Evolutionary conservation across 2,113 vertebrate genomes (phyloP), one percentile per base, ranked within the genome.

Genomic region (Hemicordylus capensis): DNA sequence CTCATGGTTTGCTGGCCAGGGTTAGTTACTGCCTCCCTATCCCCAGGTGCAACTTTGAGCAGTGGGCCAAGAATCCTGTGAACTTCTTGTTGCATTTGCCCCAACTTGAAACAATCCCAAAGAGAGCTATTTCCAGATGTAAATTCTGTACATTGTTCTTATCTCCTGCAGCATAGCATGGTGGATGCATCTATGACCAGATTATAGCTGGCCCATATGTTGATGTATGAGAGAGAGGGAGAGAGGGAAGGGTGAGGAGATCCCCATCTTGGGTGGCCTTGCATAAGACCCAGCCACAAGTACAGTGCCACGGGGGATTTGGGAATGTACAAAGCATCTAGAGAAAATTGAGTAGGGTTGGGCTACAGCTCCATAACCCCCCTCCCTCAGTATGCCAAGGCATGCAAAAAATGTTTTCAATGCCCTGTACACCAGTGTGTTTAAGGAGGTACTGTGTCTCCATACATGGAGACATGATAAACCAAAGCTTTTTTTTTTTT

Each of bases 401-500:
- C 37, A 64, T 42, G 31, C 80, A 54, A 84, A 46, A 1, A 9
- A 22, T 28, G 31, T 0, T 63, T 89, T 87, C 86, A 59, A 42
- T 89, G 83, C 61, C 42, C 80, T 76, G 72, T 56, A 22, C 73
- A 88, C n/a, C 90, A 92, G 84, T 58, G 58, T 90, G 88, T 85
- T 94, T 88, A 94, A 93, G 91, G 58, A 93, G 88, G 85, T 87
- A 92, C 88, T 91, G 89, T 91, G 89, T 89, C 91, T 95, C 87
- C 92, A 88, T 64, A 91, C 92, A 83, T 88, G 89, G 95, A 93
- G 95, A 85, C 76, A 80, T 39, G 67, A 72, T 85, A 31, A 70
- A 85, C 76, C 76, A 80, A 72, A 51, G 56, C 66, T 61, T 80
- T 72, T 70, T 95, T 61, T 80, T 72, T 70, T 95, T 89, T 91